Conservation (phyloP, 2,113 vertebrate species). For the Thermophis baileyi region DNA sequence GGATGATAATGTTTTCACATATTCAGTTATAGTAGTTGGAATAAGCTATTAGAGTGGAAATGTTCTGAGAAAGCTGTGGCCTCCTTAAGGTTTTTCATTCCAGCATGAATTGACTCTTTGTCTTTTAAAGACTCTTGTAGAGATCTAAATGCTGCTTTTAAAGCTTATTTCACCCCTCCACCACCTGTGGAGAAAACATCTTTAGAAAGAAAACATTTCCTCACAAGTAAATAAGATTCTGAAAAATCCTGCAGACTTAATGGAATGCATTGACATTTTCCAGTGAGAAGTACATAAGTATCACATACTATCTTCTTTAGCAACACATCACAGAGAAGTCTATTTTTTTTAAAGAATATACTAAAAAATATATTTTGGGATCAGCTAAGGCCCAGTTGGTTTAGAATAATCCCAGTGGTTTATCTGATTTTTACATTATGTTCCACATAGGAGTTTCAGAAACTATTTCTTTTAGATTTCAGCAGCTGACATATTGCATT, state of each 20-base stretch:
- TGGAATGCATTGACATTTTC: conserved; percentile 44
- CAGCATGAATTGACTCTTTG: conserved; percentile 23
- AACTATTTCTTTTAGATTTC: too few relatives aligned
- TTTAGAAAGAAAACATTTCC: conserved; percentile 49
- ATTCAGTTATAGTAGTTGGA: conserved; percentile 18
- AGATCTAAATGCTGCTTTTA: conserved; percentile 46
- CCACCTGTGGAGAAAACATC: conserved; percentile 35
- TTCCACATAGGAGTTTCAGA: too few relatives aligned
- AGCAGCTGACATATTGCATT: too few relatives aligned
- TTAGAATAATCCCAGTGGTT: not conserved
- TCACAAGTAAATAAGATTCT: conserved; percentile 14
- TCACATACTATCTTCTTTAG: not conserved
- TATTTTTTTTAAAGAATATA: too few relatives aligned
- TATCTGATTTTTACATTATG: not conserved
- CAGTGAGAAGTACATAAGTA: conserved; percentile 16
- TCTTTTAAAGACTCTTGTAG: conserved; percentile 40
- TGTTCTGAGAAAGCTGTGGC: conserved; percentile 15
- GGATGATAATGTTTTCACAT: conserved; percentile 17
- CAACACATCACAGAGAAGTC: not conserved
- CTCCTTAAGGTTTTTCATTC: conserved; percentile 34
- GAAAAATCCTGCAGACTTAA: conserved; percentile 50
- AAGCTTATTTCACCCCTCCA: conserved; percentile 1
- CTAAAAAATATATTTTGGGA: not conserved
- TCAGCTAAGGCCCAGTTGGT: not conserved
- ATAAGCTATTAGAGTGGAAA: not conserved